A percentile compares a stretch with the other conserved stretches of the same genome.
phyloP scores from a whole-genome alignment of 53 echinoderm and acorn worm species.

The Patiria pectinifera region DNA sequence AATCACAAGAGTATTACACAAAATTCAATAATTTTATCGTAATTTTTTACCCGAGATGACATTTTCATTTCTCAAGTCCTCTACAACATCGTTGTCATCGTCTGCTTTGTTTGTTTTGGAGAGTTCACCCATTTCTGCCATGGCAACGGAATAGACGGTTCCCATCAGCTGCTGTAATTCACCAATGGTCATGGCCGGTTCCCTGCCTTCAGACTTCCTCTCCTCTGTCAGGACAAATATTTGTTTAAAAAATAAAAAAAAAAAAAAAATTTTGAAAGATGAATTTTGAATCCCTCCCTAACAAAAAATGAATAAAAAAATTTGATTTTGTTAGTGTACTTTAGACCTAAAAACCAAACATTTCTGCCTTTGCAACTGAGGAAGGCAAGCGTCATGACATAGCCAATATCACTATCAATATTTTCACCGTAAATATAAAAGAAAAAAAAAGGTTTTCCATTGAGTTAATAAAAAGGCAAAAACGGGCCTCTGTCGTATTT shows the following conservation, averaged over 20 bases:
- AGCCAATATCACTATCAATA: no score
- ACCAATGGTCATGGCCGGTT: neutral
- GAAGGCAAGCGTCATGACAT: no score
- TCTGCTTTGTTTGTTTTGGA: neutral
- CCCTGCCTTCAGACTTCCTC: slow-evolving; percentile 41
- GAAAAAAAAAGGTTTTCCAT: no score
- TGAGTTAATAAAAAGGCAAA: no score
- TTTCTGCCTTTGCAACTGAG: no score
- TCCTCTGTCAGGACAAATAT: slow-evolving; percentile 26
- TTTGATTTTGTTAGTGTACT: no score
- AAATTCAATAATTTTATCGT: neutral
- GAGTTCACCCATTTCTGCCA: slow-evolving; percentile 12
- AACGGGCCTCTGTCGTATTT: no score
- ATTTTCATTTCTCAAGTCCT: slow-evolving; percentile 6
- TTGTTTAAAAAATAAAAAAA: neutral
- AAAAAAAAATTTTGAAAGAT: neutral
- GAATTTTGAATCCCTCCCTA: neutral
- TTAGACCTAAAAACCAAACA: no score
- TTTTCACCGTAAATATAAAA: no score
- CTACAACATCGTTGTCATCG: neutral
- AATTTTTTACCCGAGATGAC: slow-evolving; percentile 22
- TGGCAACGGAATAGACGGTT: slow-evolving; percentile 42
- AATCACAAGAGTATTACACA: neutral
- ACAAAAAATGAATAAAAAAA: neutral
- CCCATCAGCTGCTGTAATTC: slow-evolving; percentile 48